These are phyloP conservation scores for Ephestia elutella DNA, from an alignment of 1,140 invertebrate genomes.

Conservation along the genomic window DNA sequence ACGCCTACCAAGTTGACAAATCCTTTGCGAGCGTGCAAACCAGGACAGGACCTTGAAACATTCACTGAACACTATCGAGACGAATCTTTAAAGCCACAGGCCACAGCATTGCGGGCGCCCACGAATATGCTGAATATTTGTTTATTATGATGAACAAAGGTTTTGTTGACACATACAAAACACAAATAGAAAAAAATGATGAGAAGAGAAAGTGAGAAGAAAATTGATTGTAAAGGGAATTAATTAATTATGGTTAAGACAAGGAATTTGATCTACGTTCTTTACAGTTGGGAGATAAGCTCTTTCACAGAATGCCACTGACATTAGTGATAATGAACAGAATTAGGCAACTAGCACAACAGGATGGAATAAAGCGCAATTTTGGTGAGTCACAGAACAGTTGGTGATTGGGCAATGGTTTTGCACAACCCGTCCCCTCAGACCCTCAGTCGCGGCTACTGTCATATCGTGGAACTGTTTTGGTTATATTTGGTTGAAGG, in stretches of 20 bases:
- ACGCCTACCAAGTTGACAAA: slow-evolving; percentile 61
- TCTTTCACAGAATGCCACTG: neutral
- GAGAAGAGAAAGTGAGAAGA: neutral
- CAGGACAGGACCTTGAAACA: slow-evolving; percentile 71
- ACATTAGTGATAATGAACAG: slow-evolving; percentile 36
- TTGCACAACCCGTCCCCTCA: slow-evolving; percentile 52
- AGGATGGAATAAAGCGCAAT: slow-evolving; percentile 46
- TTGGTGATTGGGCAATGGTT: slow-evolving; percentile 49
- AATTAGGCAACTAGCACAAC: slow-evolving; percentile 41
- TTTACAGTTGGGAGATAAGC: neutral
- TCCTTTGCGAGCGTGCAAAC: slow-evolving; percentile 62
- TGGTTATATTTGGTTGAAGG: slow-evolving; percentile 19
- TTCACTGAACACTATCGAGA: slow-evolving; percentile 68
- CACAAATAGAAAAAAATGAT: neutral
- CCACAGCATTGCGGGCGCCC: slow-evolving; percentile 39
- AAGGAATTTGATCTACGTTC: too few relatives aligned
- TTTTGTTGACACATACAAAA: neutral
- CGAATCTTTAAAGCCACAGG: slow-evolving; percentile 54
- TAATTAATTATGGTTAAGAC: neutral
- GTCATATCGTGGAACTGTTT: slow-evolving; percentile 32
- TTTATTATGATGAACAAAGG: slow-evolving; percentile 30
- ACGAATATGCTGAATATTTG: slow-evolving; percentile 42
- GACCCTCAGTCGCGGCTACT: slow-evolving; percentile 25
- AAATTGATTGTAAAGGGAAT: too few relatives aligned
- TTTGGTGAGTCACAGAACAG: slow-evolving; percentile 46